Evolutionary conservation across 2,888 invertebrate species (phyloP), one percentile per base, ranked within the genome.

Genomic region (Sarcophaga subvicina): DNA sequence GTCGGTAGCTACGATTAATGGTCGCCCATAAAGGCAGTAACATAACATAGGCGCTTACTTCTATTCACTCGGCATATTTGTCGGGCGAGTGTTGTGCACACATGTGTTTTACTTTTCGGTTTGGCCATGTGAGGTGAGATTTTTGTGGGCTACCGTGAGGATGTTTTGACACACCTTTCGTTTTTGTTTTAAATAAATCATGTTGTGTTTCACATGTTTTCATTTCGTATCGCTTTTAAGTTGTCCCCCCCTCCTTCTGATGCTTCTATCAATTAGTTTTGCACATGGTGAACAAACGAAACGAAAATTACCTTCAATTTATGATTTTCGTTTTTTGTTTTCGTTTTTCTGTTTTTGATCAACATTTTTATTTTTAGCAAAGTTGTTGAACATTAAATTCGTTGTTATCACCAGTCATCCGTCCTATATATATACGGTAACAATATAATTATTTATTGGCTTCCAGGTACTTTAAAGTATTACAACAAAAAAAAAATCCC

Each of bases 151-250:
- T 87, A 87, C 87, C 63, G 87, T 84, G 84, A 84, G 87, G 84
- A 87, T 84, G 87, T 87, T 84, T 87, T 87, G 87, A 87, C 87
- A 87, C 87, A 87, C 84, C 87, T 87, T 87, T 87, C 87, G 76
- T 84, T 84, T 84, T 80, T 80, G 60, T 49, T 84, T 80, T 76
- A 80, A 62, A 84, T 84, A 84, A 80, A 80, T 84, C 75, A 75
- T 84, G 83, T 84, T 62, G 76, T 84, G 80, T 80, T 64, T 71
- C 80, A 62, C 67, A 77, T 64, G 37, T 37, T 37, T 37, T 37
- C 37, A 37, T 79, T 73, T 83, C 82, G 63, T 70, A 76, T 70
- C 47, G 60, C 78, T 70, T 62, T 20, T 49, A 37, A 62, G 62
- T 64, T 49, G 0, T 60, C 49, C 73, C 20, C 66, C 70, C 37